Conservation (phyloP, 1,140 invertebrate species). For the Lithobius niger region DNA sequence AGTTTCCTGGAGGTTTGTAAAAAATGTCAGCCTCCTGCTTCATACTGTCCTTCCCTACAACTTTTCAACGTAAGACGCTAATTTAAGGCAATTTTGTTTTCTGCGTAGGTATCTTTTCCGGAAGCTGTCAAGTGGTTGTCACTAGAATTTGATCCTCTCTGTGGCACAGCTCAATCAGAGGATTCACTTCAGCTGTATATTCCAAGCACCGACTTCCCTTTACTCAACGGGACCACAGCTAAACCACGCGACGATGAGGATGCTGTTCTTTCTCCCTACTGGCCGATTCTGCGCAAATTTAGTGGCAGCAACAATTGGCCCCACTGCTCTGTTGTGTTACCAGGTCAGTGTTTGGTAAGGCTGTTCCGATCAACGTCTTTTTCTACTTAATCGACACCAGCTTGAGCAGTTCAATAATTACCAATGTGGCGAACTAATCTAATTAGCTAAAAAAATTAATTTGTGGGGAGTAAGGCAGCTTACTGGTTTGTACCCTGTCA, state of each 20-base stretch:
- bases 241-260: conserved; percentile 22
- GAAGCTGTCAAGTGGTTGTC: conserved; percentile 76
- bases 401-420: no score
- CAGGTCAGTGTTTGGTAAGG: conserved; percentile 39
- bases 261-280: conserved; percentile 33
- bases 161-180: conserved; percentile 84
- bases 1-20: no score
- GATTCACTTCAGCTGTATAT: conserved; percentile 80
- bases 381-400: no score
- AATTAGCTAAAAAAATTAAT: no score
- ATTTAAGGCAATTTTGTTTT: no score
- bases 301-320: conserved; percentile 68
- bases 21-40: no score
- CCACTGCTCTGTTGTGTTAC: conserved; percentile 66
- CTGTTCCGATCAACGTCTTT: background rate
- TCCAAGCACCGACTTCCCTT: conserved; percentile 34
- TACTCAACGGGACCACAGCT: conserved; percentile 9
- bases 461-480: no score
- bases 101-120: conserved; percentile 68
- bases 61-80: no score
- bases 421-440: no score
- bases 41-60: no score
- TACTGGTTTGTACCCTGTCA: no score
- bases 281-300: conserved; percentile 58
- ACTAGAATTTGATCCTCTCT: conserved; percentile 82